Evolutionary conservation across 2,797 vertebrate species (phyloP).

Genomic region (Microtus obscurus): DNA sequence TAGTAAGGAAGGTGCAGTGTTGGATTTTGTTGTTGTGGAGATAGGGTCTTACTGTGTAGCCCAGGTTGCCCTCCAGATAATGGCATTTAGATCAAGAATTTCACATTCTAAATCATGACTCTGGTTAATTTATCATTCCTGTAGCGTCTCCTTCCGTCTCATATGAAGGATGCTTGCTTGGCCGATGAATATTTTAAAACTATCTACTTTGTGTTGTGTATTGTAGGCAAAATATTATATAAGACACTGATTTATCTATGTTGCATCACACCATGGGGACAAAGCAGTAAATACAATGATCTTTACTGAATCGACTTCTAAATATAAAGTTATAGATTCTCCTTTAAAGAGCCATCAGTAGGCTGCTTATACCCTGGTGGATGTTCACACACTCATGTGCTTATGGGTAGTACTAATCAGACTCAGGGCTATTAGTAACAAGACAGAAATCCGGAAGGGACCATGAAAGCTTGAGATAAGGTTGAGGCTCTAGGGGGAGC

Average conservation of each 20-base stretch:
- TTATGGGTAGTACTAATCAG: neutral
- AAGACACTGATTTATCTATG: neutral
- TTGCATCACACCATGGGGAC: neutral
- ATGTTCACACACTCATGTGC: neutral
- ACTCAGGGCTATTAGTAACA: neutral
- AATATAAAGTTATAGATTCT: neutral
- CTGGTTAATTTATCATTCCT: neutral
- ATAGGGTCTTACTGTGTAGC: neutral
- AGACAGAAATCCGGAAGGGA: neutral
- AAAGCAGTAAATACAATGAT: neutral
- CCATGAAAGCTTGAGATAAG: neutral
- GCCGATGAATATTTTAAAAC: neutral
- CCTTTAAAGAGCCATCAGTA: neutral
- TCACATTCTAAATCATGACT: neutral
- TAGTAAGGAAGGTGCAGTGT: neutral
- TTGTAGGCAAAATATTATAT: neutral
- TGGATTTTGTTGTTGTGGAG: neutral
- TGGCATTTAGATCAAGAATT: slow-evolving; percentile 12
- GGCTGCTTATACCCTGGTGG: neutral
- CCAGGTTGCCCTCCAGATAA: neutral
- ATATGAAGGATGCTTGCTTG: neutral
- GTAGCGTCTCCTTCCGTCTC: neutral
- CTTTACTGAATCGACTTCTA: slow-evolving; percentile 12
- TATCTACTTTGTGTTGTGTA: neutral
- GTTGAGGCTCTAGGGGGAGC: neutral